Evolutionary conservation across 2,113 vertebrate species (phyloP).

Genomic region (Hippotragus niger): DNA sequence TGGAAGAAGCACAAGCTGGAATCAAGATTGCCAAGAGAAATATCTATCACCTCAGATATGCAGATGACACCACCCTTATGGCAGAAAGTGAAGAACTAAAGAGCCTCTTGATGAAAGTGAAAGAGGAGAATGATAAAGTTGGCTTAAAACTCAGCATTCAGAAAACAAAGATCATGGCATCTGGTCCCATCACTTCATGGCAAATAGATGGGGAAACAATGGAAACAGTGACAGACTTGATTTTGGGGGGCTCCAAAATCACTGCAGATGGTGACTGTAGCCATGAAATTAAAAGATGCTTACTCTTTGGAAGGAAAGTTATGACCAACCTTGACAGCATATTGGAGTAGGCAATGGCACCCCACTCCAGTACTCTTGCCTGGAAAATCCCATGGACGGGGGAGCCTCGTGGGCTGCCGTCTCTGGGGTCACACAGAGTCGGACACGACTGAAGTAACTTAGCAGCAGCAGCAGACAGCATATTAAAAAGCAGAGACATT

Average conservation of each 20-base stretch:
- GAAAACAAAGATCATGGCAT: neutral
- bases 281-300: neutral
- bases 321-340: neutral
- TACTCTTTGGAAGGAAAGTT: neutral
- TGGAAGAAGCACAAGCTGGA: neutral
- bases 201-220: neutral
- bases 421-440: too few relatives aligned
- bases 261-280: neutral
- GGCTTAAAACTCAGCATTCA: neutral
- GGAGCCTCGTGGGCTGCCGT: too few relatives aligned
- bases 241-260: neutral
- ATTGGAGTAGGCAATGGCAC: neutral
- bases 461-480: neutral
- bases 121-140: neutral
- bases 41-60: neutral
- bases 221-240: neutral
- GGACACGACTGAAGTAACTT: too few relatives aligned
- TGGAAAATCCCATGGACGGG: too few relatives aligned
- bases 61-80: neutral
- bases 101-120: neutral
- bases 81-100: neutral
- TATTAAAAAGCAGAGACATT: neutral
- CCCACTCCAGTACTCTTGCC: too few relatives aligned
- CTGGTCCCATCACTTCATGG: neutral
- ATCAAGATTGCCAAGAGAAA: neutral